Conservation (phyloP, 2,113 vertebrate species). For the Paradisaea rubra region DNA sequence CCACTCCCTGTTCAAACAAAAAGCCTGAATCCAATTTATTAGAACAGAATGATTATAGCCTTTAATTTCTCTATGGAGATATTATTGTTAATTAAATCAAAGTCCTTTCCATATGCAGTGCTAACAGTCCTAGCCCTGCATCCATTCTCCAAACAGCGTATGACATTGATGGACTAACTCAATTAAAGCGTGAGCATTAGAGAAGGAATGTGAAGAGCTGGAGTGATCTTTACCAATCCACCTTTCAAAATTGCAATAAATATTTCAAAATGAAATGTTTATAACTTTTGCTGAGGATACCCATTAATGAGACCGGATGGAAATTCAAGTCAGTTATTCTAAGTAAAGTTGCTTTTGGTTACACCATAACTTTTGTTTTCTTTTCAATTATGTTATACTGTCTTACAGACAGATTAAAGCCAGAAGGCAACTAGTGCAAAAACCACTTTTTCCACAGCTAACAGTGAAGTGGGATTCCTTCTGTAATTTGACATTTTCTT, state of each 20-base stretch:
- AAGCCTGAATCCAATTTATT: constrained; percentile 23
- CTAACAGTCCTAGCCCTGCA: constrained; percentile 41
- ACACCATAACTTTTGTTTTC: constrained; percentile 5
- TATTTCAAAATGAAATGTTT: constrained; percentile 62
- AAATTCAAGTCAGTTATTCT: constrained; percentile 49
- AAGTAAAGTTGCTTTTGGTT: constrained; percentile 35
- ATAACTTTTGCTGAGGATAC: constrained; percentile 60
- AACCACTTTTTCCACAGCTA: neutral
- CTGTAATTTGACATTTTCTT: neutral
- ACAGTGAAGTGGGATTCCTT: neutral
- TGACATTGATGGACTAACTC: constrained; percentile 74
- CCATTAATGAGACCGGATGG: constrained; percentile 17
- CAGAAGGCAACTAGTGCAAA: neutral
- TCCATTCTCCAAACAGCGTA: constrained; percentile 51
- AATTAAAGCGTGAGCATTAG: constrained; percentile 66
- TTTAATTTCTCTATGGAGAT: constrained; percentile 51
- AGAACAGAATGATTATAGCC: constrained; percentile 23
- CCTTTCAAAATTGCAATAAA: constrained; percentile 67
- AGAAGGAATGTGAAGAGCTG: constrained; percentile 61
- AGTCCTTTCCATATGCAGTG: constrained; percentile 25
- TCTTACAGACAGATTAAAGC: constrained; percentile 2
- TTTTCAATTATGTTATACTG: neutral
- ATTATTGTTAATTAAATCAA: constrained; percentile 69
- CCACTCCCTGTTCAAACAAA: neutral
- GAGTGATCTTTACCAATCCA: constrained; percentile 60